Evolutionary conservation across 2,797 vertebrate species (phyloP).

Genomic region (Adrianichthys oophorus): DNA sequence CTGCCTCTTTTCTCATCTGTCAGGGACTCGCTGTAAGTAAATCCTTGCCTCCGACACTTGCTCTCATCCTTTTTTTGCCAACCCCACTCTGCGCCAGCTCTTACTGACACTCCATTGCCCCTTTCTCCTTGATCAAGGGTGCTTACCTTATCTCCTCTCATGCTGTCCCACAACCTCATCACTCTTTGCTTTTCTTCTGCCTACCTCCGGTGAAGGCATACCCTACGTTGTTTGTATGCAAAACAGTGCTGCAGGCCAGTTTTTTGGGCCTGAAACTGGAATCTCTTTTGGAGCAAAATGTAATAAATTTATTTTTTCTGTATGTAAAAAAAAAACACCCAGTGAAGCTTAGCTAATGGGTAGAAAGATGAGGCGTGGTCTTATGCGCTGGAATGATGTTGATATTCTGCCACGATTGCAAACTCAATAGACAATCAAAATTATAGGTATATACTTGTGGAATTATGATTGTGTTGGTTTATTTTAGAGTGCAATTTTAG

Average conservation of each 20-base stretch:
- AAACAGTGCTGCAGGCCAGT: constrained; percentile 30
- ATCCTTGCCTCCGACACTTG: constrained; percentile 17
- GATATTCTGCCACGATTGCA: background rate
- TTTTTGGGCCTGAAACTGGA: constrained; percentile 16
- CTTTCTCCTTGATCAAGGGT: constrained; percentile 21
- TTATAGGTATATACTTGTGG: background rate
- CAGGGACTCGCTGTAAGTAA: constrained; percentile 60
- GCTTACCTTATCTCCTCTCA: constrained; percentile 19
- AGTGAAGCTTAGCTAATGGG: constrained; percentile 20
- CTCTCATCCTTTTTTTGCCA: constrained; percentile 5
- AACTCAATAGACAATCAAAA: background rate
- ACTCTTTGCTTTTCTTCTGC: constrained; percentile 19
- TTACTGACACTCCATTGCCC: constrained; percentile 22
- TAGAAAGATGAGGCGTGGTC: constrained; percentile 16
- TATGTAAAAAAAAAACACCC: constrained; percentile 10
- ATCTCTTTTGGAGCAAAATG: constrained; percentile 14
- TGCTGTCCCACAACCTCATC: constrained; percentile 21
- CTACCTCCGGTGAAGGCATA: constrained; percentile 19
- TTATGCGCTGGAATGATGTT: background rate
- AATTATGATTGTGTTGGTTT: background rate
- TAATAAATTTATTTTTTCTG: constrained; percentile 9
- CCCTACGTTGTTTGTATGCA: constrained; percentile 27
- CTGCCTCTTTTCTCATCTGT: constrained; percentile 44
- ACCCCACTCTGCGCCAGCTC: constrained; percentile 10
- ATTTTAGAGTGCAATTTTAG: background rate